Percentiles rank a stretch among this genome's conserved stretches.
Conservation (phyloP, 2,113 vertebrate species). For the Elaphurus davidianus region DNA sequence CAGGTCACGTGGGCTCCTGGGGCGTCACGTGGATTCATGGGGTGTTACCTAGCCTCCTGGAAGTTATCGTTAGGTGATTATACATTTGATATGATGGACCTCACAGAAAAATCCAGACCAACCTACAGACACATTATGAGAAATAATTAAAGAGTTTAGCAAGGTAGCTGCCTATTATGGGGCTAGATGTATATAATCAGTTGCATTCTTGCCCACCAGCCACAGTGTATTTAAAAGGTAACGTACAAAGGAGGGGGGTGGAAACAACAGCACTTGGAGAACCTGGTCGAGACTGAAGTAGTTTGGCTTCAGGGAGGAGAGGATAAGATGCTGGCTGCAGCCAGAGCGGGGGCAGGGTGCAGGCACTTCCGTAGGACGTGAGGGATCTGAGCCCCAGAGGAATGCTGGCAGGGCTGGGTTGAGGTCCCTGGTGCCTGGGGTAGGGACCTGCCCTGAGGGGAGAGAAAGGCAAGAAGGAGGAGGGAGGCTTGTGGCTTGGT, state of each 20-base stretch:
- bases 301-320: background rate
- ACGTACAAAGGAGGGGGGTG: too few species aligned
- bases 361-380: accelerated
- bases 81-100: background rate
- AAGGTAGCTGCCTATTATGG: accelerated
- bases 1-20: background rate
- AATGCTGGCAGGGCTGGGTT: accelerated
- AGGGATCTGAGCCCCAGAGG: background rate
- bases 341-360: accelerated
- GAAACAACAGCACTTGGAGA: background rate
- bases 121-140: too few species aligned
- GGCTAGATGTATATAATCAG: accelerated
- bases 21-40: background rate
- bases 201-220: background rate
- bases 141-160: background rate
- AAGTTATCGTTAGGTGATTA: background rate
- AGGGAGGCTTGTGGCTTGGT: background rate
- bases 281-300: too few species aligned
- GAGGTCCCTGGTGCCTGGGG: accelerated
- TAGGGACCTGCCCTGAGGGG: background rate
- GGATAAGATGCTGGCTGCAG: background rate
- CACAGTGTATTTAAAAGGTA: background rate
- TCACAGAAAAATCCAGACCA: background rate
- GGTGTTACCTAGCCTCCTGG: background rate
- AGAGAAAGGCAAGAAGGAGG: accelerated